Base-by-base conservation (phyloP, 2,797 vertebrate species). In the Xiphorhynchus erythropygius region DNA sequence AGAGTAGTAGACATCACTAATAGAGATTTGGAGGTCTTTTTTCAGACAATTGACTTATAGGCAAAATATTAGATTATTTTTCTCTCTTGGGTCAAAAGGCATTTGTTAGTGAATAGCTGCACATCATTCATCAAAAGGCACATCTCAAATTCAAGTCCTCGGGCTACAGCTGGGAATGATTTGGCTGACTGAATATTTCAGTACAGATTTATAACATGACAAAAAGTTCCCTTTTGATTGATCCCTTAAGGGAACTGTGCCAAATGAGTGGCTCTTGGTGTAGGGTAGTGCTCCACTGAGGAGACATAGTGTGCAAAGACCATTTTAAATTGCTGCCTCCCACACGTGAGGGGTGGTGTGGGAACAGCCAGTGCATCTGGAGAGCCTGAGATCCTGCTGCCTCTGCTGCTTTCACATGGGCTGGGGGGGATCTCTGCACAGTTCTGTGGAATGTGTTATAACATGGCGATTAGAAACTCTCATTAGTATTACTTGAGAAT, bases 131-230 rank as follows among this genome's bases (percentile, higher is more conserved):
- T 92, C 75, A 85, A 80, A 87, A 91, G 78, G 41, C 86, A 9
- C 57, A 59, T 63, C 76, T 77, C 59, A 55, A 52, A 82, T 94
- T 70, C 42, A 41, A 24, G 41, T 81, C 88, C 89, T 85, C 47
- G 35, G 63, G 65, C 84, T 94, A 70, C 78, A 90, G 70, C 88
- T 93, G 68, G 81, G 52, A 93, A 93, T 30, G 86, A 93, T 91
- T 89, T 96, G 71, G 41, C 75, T 92, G 73, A 50, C 79, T 94
- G 87, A 81, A 37, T 95, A 77, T 87, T 94, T 94, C 76, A 87
- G 47, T 47, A 37, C 47, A 65, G 81, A 89, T 94, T 90, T 90
- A 80, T 71, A 85, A 32, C 28, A 10, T 59, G 71, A 70, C 79
- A 57, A 68, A 87, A 89, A 65, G 23, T 67, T 86, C 25, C 64